A percentile compares a stretch with the other conserved stretches of the same genome.
phyloP scores from a whole-genome alignment of 1,140 invertebrate species.

The Aphelinus certus region DNA sequence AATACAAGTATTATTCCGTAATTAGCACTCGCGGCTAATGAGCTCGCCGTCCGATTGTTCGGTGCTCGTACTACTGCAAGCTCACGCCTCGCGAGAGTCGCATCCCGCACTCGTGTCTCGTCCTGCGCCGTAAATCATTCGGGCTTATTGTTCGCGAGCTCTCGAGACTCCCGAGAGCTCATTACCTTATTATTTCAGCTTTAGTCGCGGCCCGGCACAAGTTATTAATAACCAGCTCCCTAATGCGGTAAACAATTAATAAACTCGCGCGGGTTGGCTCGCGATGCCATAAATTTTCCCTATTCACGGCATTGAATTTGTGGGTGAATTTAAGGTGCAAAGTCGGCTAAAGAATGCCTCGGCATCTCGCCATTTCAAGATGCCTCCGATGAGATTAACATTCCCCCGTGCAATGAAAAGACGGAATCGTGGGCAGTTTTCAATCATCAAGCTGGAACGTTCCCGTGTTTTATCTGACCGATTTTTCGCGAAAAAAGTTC shows the following conservation, averaged over 20 bases:
- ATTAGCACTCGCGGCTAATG: conserved; percentile 16
- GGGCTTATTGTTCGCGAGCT: conserved; percentile 11
- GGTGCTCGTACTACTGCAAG: conserved; percentile 25
- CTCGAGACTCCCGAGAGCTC: not conserved
- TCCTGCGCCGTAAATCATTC: conserved; percentile 12
- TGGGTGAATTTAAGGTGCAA: too few species aligned
- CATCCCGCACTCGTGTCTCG: not conserved
- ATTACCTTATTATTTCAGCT: conserved; percentile 29
- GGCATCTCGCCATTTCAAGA: too few species aligned
- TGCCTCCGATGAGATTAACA: too few species aligned
- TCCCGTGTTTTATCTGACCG: too few species aligned
- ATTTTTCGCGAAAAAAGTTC: too few species aligned
- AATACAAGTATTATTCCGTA: conserved; percentile 27
- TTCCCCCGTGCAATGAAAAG: too few species aligned
- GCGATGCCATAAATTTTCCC: not conserved
- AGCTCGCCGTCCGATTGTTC: conserved; percentile 25
- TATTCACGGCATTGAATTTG: too few species aligned
- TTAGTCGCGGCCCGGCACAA: not conserved
- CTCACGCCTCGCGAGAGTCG: not conserved
- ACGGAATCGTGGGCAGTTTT: too few species aligned
- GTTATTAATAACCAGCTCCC: conserved; percentile 31
- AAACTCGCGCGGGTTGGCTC: not conserved
- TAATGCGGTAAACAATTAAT: conserved; percentile 25
- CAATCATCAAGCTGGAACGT: too few species aligned
- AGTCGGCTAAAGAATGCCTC: too few species aligned